phyloP scores from a whole-genome alignment of 2,797 vertebrate genomes.

The Carduelis carduelis region DNA sequence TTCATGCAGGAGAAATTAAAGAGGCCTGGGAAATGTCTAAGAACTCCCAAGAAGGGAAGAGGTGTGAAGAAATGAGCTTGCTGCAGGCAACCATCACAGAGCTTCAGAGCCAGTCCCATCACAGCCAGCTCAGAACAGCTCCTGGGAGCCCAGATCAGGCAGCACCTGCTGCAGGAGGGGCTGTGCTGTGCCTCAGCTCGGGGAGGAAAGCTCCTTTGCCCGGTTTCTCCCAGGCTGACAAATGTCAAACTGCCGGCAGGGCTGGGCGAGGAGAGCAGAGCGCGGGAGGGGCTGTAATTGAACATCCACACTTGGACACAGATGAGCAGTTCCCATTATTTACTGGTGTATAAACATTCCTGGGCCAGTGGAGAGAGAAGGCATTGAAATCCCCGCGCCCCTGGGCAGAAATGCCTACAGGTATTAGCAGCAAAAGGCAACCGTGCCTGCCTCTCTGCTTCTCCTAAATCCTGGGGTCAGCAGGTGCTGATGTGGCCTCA shows the following conservation, averaged over 20 bases:
- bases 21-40: not conserved
- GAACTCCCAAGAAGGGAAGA: not conserved
- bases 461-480: not conserved
- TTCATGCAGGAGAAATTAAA: not conserved
- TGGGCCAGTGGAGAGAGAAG: not conserved
- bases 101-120: not conserved
- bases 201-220: not conserved
- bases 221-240: not conserved
- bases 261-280: not conserved
- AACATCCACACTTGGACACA: not conserved
- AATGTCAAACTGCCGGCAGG: not conserved
- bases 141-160: not conserved
- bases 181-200: not conserved
- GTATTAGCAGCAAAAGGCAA: not conserved
- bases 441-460: not conserved
- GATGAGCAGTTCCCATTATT: constrained; percentile 7
- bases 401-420: not conserved
- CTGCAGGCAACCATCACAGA: not conserved
- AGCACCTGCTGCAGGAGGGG: not conserved
- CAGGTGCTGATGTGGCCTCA: not conserved
- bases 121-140: not conserved
- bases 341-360: not conserved
- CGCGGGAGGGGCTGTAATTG: not conserved
- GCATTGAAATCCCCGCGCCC: not conserved
- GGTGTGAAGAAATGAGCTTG: fast-evolving